Conservation (phyloP, 2,888 invertebrate genomes). For the Quadriops clusia region DNA sequence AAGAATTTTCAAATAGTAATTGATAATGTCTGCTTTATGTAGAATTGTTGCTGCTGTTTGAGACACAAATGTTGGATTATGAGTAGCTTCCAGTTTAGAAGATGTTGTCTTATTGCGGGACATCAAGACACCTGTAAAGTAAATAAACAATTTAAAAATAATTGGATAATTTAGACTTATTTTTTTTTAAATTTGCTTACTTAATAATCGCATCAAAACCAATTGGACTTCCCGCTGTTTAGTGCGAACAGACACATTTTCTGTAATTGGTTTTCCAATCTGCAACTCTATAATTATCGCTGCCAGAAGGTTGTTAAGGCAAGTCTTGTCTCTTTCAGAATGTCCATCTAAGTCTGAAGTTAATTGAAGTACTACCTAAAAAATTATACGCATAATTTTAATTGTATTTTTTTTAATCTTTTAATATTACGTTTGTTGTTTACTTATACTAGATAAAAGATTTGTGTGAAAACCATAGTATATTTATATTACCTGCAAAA, state of each 20-base stretch:
- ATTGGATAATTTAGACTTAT: neutral
- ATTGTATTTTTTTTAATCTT: neutral
- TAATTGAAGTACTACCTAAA: constrained; percentile 71
- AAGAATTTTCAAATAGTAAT: constrained; percentile 59
- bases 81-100: constrained; percentile 35
- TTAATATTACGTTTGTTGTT: too few species aligned
- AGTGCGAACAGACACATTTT: constrained; percentile 49
- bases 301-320: constrained; percentile 63
- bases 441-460: too few species aligned
- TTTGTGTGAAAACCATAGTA: too few species aligned
- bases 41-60: constrained; percentile 58
- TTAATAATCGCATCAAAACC: constrained; percentile 76
- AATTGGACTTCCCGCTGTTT: constrained; percentile 76
- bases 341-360: constrained; percentile 80
- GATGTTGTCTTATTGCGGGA: constrained; percentile 53
- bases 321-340: constrained; percentile 66
- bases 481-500: constrained; percentile 68
- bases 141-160: constrained; percentile 4
- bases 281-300: constrained; percentile 61
- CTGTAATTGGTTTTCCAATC: constrained; percentile 47
- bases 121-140: constrained; percentile 54
- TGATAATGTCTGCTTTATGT: constrained; percentile 56
- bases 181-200: constrained; percentile 40
- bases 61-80: constrained; percentile 49
- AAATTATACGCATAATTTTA: constrained; percentile 2